Percentiles rank a stretch among this genome's conserved stretches.
These are phyloP conservation scores for Urechis unicinctus DNA, from an alignment of 2,888 invertebrate genomes.

Conservation along the genomic window DNA sequence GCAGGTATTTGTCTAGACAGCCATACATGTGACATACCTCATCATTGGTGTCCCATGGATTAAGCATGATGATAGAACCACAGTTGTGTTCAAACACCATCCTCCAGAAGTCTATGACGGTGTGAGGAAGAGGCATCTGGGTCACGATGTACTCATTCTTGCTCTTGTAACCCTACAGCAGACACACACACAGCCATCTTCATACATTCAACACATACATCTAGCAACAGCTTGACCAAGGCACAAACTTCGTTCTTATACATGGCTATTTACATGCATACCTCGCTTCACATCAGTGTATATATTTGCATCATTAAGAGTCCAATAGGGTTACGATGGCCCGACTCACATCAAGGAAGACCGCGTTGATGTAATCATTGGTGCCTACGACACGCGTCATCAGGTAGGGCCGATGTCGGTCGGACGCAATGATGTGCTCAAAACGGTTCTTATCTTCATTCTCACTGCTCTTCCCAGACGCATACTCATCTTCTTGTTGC, in stretches of 20 bases:
- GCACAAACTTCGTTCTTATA: not conserved
- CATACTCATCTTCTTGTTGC: slow-evolving; percentile 3
- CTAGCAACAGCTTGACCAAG: not conserved
- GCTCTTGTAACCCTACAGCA: slow-evolving; percentile 18
- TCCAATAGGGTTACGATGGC: no score
- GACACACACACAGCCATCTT: no score
- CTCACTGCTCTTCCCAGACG: slow-evolving; percentile 11
- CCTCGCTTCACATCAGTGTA: no score
- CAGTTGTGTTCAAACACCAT: slow-evolving; percentile 44
- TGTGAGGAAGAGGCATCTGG: slow-evolving; percentile 50
- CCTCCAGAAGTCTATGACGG: slow-evolving; percentile 50
- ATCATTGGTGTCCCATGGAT: slow-evolving; percentile 31
- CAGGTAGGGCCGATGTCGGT: slow-evolving; percentile 22
- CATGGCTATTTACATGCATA: no score
- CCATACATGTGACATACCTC: slow-evolving; percentile 14
- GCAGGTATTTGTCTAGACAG: no score
- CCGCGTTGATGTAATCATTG: slow-evolving; percentile 28
- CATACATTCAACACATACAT: no score
- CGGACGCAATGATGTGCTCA: slow-evolving; percentile 19
- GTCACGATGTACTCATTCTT: slow-evolving; percentile 46
- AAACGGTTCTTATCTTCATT: slow-evolving; percentile 23
- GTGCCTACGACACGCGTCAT: slow-evolving; percentile 24
- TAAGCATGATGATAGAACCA: slow-evolving; percentile 47
- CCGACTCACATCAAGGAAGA: slow-evolving; percentile 24
- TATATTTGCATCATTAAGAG: no score